Evolutionary conservation across 2,113 vertebrate species (phyloP), one percentile per base, ranked within the genome.

Genomic region (Dicaeum eximium): DNA sequence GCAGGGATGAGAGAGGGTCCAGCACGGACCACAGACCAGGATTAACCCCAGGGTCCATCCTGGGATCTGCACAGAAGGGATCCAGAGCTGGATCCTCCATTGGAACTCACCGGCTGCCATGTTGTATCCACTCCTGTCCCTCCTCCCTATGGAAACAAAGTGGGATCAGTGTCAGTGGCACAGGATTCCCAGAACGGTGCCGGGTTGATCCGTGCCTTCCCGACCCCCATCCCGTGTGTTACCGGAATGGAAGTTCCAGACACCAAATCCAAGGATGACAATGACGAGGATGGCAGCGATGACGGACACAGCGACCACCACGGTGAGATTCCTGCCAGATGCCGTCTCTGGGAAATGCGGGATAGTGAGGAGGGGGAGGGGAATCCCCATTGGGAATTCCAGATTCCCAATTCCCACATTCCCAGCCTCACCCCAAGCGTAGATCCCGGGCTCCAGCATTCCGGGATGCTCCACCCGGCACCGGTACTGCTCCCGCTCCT

Each of bases 81-180:
- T n/a, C n/a, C n/a, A n/a, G n/a, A n/a, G n/a, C n/a, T n/a, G n/a
- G n/a, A n/a, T n/a, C n/a, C n/a, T n/a, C n/a, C n/a, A n/a, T n/a
- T n/a, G n/a, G n/a, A n/a, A n/a, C n/a, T n/a, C n/a, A n/a, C n/a
- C n/a, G n/a, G n/a, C n/a, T n/a, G n/a, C n/a, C n/a, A n/a, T n/a
- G n/a, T n/a, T n/a, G n/a, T n/a, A n/a, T n/a, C n/a, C n/a, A n/a
- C n/a, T n/a, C n/a, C n/a, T n/a, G n/a, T n/a, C n/a, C n/a, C n/a
- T n/a, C n/a, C n/a, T n/a, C n/a, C n/a, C n/a, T n/a, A n/a, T n/a
- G n/a, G n/a, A n/a, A n/a, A n/a, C n/a, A n/a, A n/a, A n/a, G n/a
- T n/a, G n/a, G n/a, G n/a, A n/a, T n/a, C n/a, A n/a, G n/a, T n/a
- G 1, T 15, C 1, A 0, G 6, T 42, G 47, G 13, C 35, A 33